Evolutionary conservation across 2,113 vertebrate genomes (phyloP), one percentile per base, ranked within the genome.

Genomic region (Gnathochromis pfefferi): DNA sequence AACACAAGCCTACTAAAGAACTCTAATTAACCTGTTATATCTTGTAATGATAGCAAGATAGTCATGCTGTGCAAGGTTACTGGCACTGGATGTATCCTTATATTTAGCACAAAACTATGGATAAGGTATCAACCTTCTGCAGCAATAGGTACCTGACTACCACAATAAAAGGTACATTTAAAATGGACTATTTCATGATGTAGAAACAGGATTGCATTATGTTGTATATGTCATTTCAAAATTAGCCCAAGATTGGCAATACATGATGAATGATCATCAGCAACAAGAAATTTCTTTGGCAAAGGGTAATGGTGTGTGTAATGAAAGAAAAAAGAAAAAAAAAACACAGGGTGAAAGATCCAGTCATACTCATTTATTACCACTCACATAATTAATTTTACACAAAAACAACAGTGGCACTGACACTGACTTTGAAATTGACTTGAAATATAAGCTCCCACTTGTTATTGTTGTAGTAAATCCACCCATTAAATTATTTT

Each of bases 221-320:
- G 26, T 16, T 81, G 49, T 31, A 49, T 26, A 57, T 82, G 42
- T 80, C 70, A 40, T 60, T 89, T 88, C 7, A 82, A 86, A 91
- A 87, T 92, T 47, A 91, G 9, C 9, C 70, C 42, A 31, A 78
- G 84, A 90, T 73, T 83, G 85, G 63, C 68, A 88, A 91, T 78
- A 68, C 54, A 84, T 91, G 86, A 94, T 90, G 81, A 81, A 93
- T 88, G 88, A 81, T 91, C 51, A 84, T 91, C 81, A 85, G 85
- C 73, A 84, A 81, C n/a, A 54, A 85, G 51, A 81, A 81, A 85
- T 87, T 38, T 92, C 68, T 91, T 91, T 89, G 84, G 83, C 55
- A 89, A 88, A 21, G 33, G 89, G 91, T 95, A 94, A 95, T 95
- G 93, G 78, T 86, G 89, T 94, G 93, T 95, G 92, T 93, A 94